These are phyloP conservation scores for Pleuronectes platessa DNA, from an alignment of 2,113 vertebrate genomes.

Conservation along the genomic window DNA sequence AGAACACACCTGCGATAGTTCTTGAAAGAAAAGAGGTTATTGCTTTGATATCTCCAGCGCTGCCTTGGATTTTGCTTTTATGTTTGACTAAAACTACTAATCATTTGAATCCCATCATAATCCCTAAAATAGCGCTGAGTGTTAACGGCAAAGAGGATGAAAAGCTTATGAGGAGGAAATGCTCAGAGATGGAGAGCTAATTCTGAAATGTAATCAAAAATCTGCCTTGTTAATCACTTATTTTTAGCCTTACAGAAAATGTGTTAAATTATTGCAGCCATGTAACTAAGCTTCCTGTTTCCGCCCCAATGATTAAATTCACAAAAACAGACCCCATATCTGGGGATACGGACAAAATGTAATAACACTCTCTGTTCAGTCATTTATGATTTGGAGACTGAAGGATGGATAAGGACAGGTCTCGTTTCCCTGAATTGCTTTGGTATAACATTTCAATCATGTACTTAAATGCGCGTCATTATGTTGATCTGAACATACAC, in stretches of 20 bases:
- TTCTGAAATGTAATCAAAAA: constrained; percentile 61
- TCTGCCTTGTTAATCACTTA: constrained; percentile 50
- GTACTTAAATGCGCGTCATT: constrained; percentile 21
- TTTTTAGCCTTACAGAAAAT: constrained; percentile 43
- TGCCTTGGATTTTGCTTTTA: constrained; percentile 22
- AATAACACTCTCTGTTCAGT: constrained; percentile 11
- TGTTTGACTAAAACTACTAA: constrained; percentile 43
- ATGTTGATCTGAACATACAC: background rate
- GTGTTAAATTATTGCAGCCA: constrained; percentile 42
- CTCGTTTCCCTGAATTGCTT: background rate
- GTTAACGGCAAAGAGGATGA: constrained; percentile 45
- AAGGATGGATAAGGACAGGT: constrained; percentile 6
- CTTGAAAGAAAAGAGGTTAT: constrained; percentile 25
- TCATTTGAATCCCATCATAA: constrained; percentile 43
- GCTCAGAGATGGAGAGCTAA: constrained; percentile 50
- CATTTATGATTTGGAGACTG: constrained; percentile 4
- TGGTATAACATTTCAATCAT: background rate
- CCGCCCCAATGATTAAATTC: constrained; percentile 49
- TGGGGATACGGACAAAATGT: constrained; percentile 19
- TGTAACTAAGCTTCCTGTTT: constrained; percentile 50
- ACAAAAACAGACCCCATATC: constrained; percentile 49
- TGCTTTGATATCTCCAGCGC: constrained; percentile 21
- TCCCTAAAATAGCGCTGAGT: constrained; percentile 28
- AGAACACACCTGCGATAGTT: constrained; percentile 20
- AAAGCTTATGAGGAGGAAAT: constrained; percentile 43